Conservation (phyloP, 2,888 invertebrate species). For the Corbicula japonica region DNA sequence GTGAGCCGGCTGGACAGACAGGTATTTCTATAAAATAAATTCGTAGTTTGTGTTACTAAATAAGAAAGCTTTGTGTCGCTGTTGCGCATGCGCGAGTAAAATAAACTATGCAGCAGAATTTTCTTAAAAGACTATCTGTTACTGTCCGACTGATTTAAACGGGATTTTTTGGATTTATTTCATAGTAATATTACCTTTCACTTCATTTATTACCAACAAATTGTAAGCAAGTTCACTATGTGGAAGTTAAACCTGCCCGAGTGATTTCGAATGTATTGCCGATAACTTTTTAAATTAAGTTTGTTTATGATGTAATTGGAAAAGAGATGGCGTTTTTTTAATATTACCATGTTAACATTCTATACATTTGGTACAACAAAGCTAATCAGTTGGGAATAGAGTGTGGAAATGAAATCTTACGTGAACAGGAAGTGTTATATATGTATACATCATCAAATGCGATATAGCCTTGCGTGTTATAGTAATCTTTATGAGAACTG, state of each 20-base stretch:
- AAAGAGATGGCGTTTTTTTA: too few species aligned
- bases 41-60: background rate
- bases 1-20: slow-evolving; percentile 53
- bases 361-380: too few species aligned
- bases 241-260: too few species aligned
- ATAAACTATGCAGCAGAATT: background rate
- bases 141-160: background rate
- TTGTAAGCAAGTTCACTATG: too few species aligned
- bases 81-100: background rate
- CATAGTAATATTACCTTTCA: too few species aligned
- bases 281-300: too few species aligned
- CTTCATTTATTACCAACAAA: too few species aligned
- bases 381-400: background rate
- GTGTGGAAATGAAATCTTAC: slow-evolving; percentile 42
- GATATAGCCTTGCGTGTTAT: slow-evolving; percentile 57
- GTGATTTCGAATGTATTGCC: too few species aligned
- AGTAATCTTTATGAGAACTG: slow-evolving; percentile 10
- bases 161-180: background rate
- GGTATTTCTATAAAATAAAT: slow-evolving; percentile 60
- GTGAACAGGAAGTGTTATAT: slow-evolving; percentile 73
- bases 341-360: too few species aligned
- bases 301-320: too few species aligned
- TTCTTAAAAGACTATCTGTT: background rate
- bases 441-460: slow-evolving; percentile 76
- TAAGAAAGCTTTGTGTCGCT: background rate